Base-by-base conservation (phyloP, 1,140 invertebrate species). In the Scaptomyza montana region DNA sequence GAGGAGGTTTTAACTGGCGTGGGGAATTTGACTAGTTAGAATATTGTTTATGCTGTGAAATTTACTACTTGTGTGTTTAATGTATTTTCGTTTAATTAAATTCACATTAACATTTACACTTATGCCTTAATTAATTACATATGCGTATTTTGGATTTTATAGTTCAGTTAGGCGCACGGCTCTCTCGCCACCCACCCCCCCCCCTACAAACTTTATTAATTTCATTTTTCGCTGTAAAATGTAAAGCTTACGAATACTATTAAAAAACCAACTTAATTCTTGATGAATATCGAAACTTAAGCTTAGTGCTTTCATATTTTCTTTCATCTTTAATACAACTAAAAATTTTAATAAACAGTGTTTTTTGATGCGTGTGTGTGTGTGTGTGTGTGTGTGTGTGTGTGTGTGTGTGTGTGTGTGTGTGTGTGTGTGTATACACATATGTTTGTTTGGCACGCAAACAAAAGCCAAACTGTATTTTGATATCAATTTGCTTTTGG, bases 11-110 rank as follows among this genome's bases (percentile, higher is more conserved):
- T 16, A 16, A 16, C 1, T 6, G 30, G 30, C 3, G 30, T 5
- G n/a, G 16, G 25, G 6, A 4, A 21, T 19, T n/a, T 56, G 30
- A 46, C 9, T 16, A 45, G 36, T 74, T 63, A 46, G 21, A 57
- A 39, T 41, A 50, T 53, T 46, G 45, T 56, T 54, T 49, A 63
- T 46, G 12, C 53, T 19, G 51, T 13, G 33, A 62, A 57, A 59
- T 82, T 86, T 68, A 75, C 78, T 78, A 78, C 21, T 25, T 25
- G 21, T 70, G 53, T 62, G 57, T 78, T 69, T 87, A 79, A 73
- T 86, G 68, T 87, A 84, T 72, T 84, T 85, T 74, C 62, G 51
- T 81, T 87, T 87, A 87, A 87, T 87, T 87, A 87, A 87, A 87
- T 82, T 87, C 82, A 89, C 84, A 77, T 86, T 77, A 87, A 87